Evolutionary conservation across 2,797 vertebrate genomes (phyloP), one percentile per base, ranked within the genome.

Genomic region (Sebastes melanostomus): DNA sequence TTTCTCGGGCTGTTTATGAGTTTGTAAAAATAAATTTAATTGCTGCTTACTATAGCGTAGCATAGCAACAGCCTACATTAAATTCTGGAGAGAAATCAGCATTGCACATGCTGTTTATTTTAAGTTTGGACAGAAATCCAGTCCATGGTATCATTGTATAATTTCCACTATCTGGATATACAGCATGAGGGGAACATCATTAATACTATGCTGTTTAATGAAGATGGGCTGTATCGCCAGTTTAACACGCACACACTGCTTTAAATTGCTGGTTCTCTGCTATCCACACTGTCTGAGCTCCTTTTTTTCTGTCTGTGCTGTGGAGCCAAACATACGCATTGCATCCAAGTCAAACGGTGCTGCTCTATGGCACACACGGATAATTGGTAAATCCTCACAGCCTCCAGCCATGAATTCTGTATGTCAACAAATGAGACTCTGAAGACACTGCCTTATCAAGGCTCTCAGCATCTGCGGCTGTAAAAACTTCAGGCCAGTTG

Each of bases 311-410:
- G 25, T 80, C 63, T 81, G 67, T 78, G 59, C 82, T 59, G 55
- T 27, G n/a, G 68, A 85, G 55, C 71, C 76, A 86, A 86, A 88
- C n/a, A 22, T 50, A 68, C 7, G 7, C 66, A 20, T 79, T 75
- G 58, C 72, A 71, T 84, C 72, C 83, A 84, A 86, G 80, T 88
- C 86, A 85, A 85, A 83, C 75, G 76, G 82, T 32, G 79, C 65
- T 79, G 78, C 85, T 84, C 77, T 61, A 63, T 59, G 71, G 54
- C 54, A 75, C 85, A 86, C 72, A 77, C n/a, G 25, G 71, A 84
- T 90, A 90, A 89, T 86, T 86, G 83, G 72, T 71, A 66, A 77
- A 86, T 88, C 88, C 55, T 74, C 80, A 55, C 69, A 78, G 89
- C 84, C 82, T 84, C 67, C 56, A 84, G 83, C 76, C 67, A 86